Conservation (phyloP, 2,888 invertebrate genomes). For the Lasioglossum calceatum region DNA sequence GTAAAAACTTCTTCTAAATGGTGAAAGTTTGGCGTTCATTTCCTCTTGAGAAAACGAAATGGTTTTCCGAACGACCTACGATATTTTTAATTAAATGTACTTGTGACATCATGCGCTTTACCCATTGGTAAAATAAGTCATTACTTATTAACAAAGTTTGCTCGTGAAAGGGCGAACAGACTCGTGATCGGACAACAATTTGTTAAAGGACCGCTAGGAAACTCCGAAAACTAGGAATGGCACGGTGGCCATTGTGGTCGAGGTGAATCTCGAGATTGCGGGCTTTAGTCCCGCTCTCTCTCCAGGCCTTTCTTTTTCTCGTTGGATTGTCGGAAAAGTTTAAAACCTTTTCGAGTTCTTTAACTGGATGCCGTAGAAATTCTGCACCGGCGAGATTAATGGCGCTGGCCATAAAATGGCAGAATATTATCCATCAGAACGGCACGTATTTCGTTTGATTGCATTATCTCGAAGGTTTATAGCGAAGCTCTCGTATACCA, state of each 20-base stretch:
- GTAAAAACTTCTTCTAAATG: no score
- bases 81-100: no score
- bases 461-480: not conserved
- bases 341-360: conserved; percentile 11
- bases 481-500: not conserved
- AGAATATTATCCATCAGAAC: not conserved
- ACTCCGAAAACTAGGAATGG: not conserved
- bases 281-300: not conserved
- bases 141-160: not conserved
- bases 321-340: conserved; percentile 1
- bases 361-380: not conserved
- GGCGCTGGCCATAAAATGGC: not conserved
- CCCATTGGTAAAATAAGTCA: no score
- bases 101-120: not conserved
- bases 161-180: not conserved
- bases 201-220: not conserved
- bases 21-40: no score
- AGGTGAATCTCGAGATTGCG: conserved; percentile 2
- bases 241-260: not conserved
- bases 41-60: no score
- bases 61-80: no score
- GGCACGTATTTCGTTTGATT: not conserved
- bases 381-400: not conserved
- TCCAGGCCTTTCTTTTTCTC: conserved; percentile 1
- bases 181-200: not conserved